Evolutionary conservation across 2,888 invertebrate species (phyloP), one percentile per base, ranked within the genome.

Genomic region (Lordiphosa fenestrarum): DNA sequence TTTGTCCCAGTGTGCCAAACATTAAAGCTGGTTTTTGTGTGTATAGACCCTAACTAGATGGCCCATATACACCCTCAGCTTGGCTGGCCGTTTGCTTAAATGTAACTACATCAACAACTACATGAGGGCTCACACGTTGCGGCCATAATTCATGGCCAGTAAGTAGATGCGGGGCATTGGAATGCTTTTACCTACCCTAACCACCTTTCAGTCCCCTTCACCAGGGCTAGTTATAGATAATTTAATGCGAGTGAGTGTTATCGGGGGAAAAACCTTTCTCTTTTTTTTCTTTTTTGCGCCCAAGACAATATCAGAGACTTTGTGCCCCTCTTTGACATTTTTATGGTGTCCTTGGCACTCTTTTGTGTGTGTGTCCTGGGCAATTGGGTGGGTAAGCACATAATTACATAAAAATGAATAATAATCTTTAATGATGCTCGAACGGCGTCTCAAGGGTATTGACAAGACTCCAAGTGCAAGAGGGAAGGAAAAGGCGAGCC

Each of bases 381-480:
- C 59, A 59, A 57, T 73, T 51, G 63, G 9, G 51, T 51, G 63
- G 12, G 46, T 73, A 72, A 73, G 73, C 59, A 71, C 62, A 76
- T 77, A 77, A 77, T 77, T 77, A 77, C 76, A 80, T 76, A 76
- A 77, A 78, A 77, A 76, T 74, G 72, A 80, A 74, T 77, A 76
- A 80, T 80, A 77, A 72, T 76, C 76, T 71, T 58, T 61, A 62
- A 73, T 65, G 78, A 66, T 55, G 53, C 36, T 58, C 57, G 19
- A 46, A 19, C 51, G 42, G 65, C 68, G 42, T 66, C 68, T 63
- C 54, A 53, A 50, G 74, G 65, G 76, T 60, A 68, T 71, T 66
- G 76, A 58, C 64, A 77, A 15, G 15, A 19, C 30, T 30, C 10
- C 19, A 40, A 21, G 19, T 1, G 19, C 15, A 6, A 37, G 37